These are phyloP conservation scores for Stictonetta naevosa DNA, from an alignment of 2,113 vertebrate genomes.

Conservation along the genomic window DNA sequence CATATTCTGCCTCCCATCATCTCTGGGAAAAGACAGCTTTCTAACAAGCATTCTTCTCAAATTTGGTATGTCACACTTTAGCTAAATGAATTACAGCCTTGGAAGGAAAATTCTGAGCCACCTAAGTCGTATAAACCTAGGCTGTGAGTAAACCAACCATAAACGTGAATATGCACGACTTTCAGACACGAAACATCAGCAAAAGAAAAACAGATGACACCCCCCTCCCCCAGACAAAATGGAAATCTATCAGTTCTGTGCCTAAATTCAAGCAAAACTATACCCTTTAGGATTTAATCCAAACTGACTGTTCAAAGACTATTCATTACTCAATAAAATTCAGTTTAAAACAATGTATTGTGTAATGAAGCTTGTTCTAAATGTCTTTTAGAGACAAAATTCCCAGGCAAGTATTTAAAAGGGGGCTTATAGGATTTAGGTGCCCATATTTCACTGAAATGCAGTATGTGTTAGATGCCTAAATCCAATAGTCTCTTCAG, in stretches of 20 bases:
- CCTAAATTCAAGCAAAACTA: neutral
- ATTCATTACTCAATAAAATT: slow-evolving; percentile 35
- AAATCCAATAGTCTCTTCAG: slow-evolving; percentile 52
- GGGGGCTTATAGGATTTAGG: slow-evolving; percentile 44
- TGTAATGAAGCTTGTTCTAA: slow-evolving; percentile 19
- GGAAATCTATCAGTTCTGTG: neutral
- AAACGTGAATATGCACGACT: slow-evolving; percentile 4
- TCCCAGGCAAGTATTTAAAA: slow-evolving; percentile 39
- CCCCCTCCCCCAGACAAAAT: neutral
- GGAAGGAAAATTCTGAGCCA: neutral
- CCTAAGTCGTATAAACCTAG: neutral
- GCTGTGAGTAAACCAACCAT: neutral
- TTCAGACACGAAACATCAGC: neutral
- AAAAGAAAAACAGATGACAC: neutral
- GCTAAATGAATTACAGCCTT: slow-evolving; percentile 27
- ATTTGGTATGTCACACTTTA: neutral
- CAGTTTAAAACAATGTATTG: slow-evolving; percentile 24
- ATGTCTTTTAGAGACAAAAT: slow-evolving; percentile 36
- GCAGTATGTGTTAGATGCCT: slow-evolving; percentile 15
- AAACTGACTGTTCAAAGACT: slow-evolving; percentile 11
- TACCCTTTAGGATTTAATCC: neutral
- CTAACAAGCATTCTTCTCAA: slow-evolving; percentile 38
- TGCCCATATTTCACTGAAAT: slow-evolving; percentile 40
- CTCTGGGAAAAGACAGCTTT: neutral
- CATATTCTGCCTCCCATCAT: neutral